Evolutionary conservation across 2,888 invertebrate species (phyloP), one percentile per base, ranked within the genome.

Genomic region (Pachliopta kotzebuea): DNA sequence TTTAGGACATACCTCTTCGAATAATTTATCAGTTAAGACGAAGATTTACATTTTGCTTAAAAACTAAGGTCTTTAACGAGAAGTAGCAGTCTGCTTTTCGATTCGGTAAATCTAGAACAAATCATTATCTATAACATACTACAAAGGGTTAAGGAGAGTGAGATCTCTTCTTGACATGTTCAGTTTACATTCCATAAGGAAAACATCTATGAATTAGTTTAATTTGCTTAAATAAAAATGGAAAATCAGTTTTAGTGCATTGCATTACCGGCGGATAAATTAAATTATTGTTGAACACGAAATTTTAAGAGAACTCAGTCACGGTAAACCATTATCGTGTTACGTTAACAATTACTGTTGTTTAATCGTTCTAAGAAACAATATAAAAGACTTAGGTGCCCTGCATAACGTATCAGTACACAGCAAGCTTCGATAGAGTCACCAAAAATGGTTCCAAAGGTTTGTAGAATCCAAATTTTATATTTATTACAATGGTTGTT

Each of bases 331-430:
- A 56, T 64, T 64, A 59, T 54, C 37, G 24, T 42, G 52, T 50
- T 56, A 62, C 52, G 49, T 23, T 54, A 45, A 54, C 56, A 58
- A 57, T 56, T 56, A 60, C 21, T 21, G 60, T 65, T 42, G 37
- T 49, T 56, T 49, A 55, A 54, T 60, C 42, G 29, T 50, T 56
- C 6, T 49, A 24, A 56, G 31, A 60, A 64, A 56, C 67, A 67
- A 76, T 80, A 81, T 81, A 81, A 76, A 81, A 79, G 75, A 69
- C 75, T 72, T 66, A 59, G 62, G 62, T 63, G 68, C 69, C 67
- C 62, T 61, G 52, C 42, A 56, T 62, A 67, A 71, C 62, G 70
- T 74, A 77, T 78, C 77, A 80, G 73, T 77, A 4, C 26, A n/a
- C 9, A 42, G 20, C 56, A 20, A 54, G 29, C 56, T 26, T 37